Conservation (phyloP, 2,113 vertebrate genomes). For the Miniopterus natalensis region DNA sequence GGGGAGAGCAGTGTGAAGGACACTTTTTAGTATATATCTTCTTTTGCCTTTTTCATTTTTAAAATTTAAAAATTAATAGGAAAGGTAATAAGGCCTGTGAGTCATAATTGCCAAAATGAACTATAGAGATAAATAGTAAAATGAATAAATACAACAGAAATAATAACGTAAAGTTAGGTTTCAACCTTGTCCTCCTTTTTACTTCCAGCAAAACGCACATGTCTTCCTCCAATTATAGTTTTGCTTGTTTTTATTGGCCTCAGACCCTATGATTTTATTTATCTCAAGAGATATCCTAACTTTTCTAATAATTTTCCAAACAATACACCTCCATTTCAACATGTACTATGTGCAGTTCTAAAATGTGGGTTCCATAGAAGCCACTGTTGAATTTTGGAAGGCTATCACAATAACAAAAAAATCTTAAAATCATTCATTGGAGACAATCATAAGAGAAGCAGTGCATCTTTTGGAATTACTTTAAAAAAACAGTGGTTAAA, state of each 20-base stretch:
- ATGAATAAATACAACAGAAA: background rate
- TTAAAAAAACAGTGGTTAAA: background rate
- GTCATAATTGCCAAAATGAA: background rate
- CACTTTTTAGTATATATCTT: background rate
- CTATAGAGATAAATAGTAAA: background rate
- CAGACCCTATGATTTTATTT: background rate
- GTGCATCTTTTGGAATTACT: background rate
- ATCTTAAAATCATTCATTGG: background rate
- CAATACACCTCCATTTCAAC: background rate
- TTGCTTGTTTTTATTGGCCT: background rate
- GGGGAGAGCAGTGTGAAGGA: background rate
- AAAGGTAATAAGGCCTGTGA: background rate
- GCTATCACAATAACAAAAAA: background rate
- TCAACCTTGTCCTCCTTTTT: background rate
- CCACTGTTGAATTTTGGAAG: background rate
- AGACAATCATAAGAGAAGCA: background rate
- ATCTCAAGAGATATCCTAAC: background rate
- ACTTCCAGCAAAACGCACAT: background rate
- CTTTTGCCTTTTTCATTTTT: background rate
- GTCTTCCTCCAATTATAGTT: background rate
- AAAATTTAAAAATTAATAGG: background rate
- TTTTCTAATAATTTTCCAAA: conserved; percentile 24
- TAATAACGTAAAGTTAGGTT: background rate
- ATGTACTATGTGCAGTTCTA: background rate
- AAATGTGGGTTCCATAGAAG: background rate